phyloP scores from a whole-genome alignment of 1,140 invertebrate genomes.

The Platyscapa corneri region DNA sequence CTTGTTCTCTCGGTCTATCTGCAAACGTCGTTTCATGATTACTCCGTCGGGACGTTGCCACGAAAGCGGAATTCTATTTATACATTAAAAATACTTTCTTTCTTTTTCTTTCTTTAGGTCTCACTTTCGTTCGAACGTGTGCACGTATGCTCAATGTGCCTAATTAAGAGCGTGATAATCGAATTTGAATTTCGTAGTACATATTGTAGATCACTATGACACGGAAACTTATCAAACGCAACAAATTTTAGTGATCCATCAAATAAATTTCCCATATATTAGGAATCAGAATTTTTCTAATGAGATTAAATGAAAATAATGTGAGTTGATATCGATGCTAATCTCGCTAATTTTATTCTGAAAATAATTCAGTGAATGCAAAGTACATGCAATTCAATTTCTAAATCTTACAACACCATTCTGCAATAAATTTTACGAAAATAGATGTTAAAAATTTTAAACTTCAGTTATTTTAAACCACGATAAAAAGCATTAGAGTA shows the following conservation, averaged over 20 bases:
- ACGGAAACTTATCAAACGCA: background rate
- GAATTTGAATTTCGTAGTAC: background rate
- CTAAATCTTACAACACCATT: background rate
- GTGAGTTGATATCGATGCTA: background rate
- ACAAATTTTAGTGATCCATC: background rate
- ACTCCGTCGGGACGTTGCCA: conserved; percentile 23
- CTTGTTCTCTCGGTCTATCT: background rate
- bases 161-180: background rate
- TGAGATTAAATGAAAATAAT: background rate
- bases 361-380: background rate
- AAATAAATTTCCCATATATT: background rate
- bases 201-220: background rate
- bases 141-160: background rate
- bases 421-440: background rate
- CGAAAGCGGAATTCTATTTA: conserved; percentile 3
- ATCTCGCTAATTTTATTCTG: background rate
- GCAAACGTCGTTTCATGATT: conserved; percentile 15
- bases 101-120: background rate
- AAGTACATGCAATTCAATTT: background rate
- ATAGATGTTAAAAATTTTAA: background rate
- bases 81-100: background rate
- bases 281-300: background rate
- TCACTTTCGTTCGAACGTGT: background rate
- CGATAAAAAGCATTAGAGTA: no score
- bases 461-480: no score